Evolutionary conservation across 2,113 vertebrate species (phyloP), one percentile per base, ranked within the genome.

Genomic region (Bufo gargarizans): DNA sequence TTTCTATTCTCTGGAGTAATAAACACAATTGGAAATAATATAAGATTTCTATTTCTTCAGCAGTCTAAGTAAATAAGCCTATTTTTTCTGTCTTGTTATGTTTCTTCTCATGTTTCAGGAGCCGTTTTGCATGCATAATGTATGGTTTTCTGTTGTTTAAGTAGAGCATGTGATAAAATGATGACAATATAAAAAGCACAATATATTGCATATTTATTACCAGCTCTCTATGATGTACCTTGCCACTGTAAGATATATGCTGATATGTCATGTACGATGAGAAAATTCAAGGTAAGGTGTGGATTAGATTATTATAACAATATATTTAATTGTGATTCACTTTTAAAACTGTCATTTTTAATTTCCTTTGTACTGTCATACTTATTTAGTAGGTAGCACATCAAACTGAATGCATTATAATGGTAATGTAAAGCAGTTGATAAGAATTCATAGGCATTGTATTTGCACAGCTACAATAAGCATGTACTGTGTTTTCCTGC

Each of bases 251-350:
- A 14, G 8, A 20, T 17, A 49, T 76, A 19, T 47, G 45, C 72
- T 49, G 45, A 76, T 76, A 8, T 76, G 72, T 76, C 72, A 76
- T 76, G 45, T 76, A 76, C 19, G 72, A 76, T 49, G 20, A 49
- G 17, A 76, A 49, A 47, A 49, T 76, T 76, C 45, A 49, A 49
- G 72, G 45, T 49, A 33, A 76, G 72, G 72, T 76, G 72, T 1
- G 45, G 45, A 76, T 76, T 76, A 49, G 14, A 72, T 72, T 47
- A 71, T 47, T 47, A 72, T 45, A 72, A 72, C 16, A 72, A 71
- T 14, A 72, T 72, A 2, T 72, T 72, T 72, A 47, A 72, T 72
- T 45, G 69, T 45, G 67, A 72, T 72, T 47, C 14, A 13, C 43
- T 72, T 45, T 72, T 43, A 72, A 45, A 72, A 17, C 69, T 72